Conservation (phyloP, 1,140 invertebrate genomes). For the Octopus bimaculoides region DNA sequence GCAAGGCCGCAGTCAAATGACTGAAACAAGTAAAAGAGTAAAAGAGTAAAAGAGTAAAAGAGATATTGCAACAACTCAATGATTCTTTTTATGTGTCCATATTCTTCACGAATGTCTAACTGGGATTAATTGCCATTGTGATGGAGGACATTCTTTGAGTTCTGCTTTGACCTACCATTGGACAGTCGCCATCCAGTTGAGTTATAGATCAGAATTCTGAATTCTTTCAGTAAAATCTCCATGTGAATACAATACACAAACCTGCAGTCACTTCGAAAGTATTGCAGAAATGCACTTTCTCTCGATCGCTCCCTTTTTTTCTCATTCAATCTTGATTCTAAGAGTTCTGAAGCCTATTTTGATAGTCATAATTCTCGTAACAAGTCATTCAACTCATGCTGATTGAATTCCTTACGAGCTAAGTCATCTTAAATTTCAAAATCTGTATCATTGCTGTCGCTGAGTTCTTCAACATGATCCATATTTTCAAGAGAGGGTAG, state of each 20-base stretch:
- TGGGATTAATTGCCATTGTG: background rate
- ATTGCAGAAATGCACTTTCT: background rate
- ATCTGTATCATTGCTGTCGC: background rate
- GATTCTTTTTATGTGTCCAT: constrained; percentile 1
- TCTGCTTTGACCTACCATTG: background rate
- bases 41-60: too few relatives aligned
- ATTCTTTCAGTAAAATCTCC: background rate
- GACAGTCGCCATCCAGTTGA: background rate
- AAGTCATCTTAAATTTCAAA: background rate
- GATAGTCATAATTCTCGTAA: background rate
- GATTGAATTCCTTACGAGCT: background rate
- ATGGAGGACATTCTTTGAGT: background rate
- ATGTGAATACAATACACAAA: background rate
- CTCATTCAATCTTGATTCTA: constrained; percentile 1
- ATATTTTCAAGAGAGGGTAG: background rate
- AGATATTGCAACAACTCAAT: background rate
- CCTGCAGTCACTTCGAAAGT: background rate
- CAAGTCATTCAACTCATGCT: constrained; percentile 1
- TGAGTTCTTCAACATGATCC: background rate
- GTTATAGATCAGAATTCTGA: background rate
- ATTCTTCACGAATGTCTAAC: background rate
- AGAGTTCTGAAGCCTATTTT: background rate
- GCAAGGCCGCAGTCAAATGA: too few relatives aligned
- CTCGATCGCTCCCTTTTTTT: background rate
- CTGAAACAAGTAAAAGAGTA: too few relatives aligned